Evolutionary conservation across 2,113 vertebrate species (phyloP), one percentile per base, ranked within the genome.

Genomic region (Callorhinus ursinus): DNA sequence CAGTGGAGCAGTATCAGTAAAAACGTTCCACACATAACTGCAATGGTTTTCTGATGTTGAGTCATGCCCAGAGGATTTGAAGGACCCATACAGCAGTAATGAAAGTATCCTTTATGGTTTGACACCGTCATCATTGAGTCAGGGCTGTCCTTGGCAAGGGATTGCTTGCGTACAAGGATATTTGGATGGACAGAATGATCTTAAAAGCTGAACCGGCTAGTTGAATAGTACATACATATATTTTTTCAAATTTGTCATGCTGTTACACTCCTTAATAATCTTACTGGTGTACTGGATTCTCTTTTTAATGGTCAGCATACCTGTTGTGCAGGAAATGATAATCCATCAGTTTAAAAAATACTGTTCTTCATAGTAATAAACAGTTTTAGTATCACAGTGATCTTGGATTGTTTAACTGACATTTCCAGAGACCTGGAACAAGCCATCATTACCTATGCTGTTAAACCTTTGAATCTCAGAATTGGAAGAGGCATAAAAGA

Each of bases 401-500:
- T 95, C 71, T 79, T 84, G 14, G 63, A 39, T 93, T 81, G 92
- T 51, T 91, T 92, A 55, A 46, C 63, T 82, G 90, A 72, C 36
- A 26, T 95, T 89, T 65, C 39, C 71, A 53, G 55, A 92, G 22
- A 92, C 36, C 42, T 93, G 49, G 7, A 16, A 59, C 33, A 31
- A 94, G 33, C 74, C 55, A 22, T 61, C 0, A 19, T 94, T 91
- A 85, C 22, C 31, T 92, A 4, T 92, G 71, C 49, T 81, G 91
- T 86, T 96, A 92, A 96, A 91, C 26, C 65, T 89, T 36, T 88
- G 63, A 51, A 71, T 93, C 7, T 85, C 57, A 94, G 55, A 84
- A 97, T 71, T 94, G 61, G 55, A 69, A 89, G 49, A 55, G 46
- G 89, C 7, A 28, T 80, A 65, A 74, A 67, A 88, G 46, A 71